Conservation (phyloP, 1,140 invertebrate genomes). For the Arctopsyche grandis region DNA sequence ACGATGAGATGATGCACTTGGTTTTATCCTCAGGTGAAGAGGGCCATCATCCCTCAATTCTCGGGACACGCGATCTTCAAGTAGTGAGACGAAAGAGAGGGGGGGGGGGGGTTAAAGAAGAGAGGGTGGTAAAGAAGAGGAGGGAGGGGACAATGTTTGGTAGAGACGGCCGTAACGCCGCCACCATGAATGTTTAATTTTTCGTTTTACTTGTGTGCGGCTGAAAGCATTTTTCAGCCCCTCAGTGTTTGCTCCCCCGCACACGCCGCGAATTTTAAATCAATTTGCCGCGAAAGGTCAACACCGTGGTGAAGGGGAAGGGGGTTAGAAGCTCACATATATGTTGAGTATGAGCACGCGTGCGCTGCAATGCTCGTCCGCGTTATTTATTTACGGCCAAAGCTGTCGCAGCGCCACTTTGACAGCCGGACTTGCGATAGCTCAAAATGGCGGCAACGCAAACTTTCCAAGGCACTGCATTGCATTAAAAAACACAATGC, state of each 20-base stretch:
- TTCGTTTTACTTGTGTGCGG: constrained; percentile 36
- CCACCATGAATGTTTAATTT: constrained; percentile 46
- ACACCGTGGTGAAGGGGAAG: background rate
- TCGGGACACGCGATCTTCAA: constrained; percentile 1
- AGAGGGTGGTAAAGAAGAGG: too few relatives aligned
- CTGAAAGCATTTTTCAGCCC: constrained; percentile 33
- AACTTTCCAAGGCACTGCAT: too few relatives aligned
- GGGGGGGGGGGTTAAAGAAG: too few relatives aligned
- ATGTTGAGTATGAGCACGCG: background rate
- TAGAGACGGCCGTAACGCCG: too few relatives aligned
- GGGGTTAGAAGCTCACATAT: background rate
- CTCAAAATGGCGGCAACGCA: background rate
- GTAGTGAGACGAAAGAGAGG: too few relatives aligned
- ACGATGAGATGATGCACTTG: too few relatives aligned
- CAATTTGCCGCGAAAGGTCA: constrained; percentile 38
- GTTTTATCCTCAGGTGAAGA: too few relatives aligned
- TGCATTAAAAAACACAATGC: too few relatives aligned
- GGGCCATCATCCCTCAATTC: constrained; percentile 16
- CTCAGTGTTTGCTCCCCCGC: constrained; percentile 6
- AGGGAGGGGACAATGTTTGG: too few relatives aligned
- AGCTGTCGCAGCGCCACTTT: background rate
- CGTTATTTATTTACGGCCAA: constrained; percentile 9
- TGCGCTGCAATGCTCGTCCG: background rate
- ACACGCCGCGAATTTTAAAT: constrained; percentile 42
- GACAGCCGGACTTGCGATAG: background rate